Evolutionary conservation across 2,113 vertebrate genomes (phyloP), one percentile per base, ranked within the genome.

Genomic region (Alosa alosa): DNA sequence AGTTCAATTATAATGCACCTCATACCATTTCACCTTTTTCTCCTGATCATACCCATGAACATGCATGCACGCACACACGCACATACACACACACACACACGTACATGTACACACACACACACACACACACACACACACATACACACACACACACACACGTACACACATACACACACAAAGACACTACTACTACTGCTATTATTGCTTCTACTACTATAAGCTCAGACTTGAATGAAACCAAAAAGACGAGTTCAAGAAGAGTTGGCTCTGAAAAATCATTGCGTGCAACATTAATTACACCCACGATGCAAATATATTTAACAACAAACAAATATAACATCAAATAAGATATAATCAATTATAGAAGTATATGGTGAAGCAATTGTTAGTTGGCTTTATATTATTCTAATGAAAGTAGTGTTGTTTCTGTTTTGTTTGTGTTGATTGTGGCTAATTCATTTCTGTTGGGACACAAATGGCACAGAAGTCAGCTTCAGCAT

Each of bases 401-500:
- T 68, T 68, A 25, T n/a, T 68, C 64, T 68, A 13, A 31, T 36
- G 68, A 75, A 75, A 39, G 9, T 36, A 36, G 68, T 36, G n/a
- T 68, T 68, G 22, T 75, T 68, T 68, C 31, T 75, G 25, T 75
- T 75, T 36, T 75, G 25, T 75, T 75, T 36, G 10, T 75, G 25
- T 11, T 75, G 39, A 75, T 75, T 75, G 68, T 75, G 25, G 8
- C 25, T 75, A 75, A 75, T 75, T 75, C 11, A 75, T 75, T 75
- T 75, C 31, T 4, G 11, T 75, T 13, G n/a, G 60, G 68, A 75
- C 25, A 75, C n/a, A 31, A 36, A 11, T 75, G 31, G 68, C 68
- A 75, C 31, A 68, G 1, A 4, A 55, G 52, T 18, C 52, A 55
- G 52, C 17, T 55, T 55, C 52, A 75, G 68, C 82, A 85, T 88